Evolutionary conservation across 2,888 invertebrate genomes (phyloP), one percentile per base, ranked within the genome.

Genomic region (Tiliacea citrago): DNA sequence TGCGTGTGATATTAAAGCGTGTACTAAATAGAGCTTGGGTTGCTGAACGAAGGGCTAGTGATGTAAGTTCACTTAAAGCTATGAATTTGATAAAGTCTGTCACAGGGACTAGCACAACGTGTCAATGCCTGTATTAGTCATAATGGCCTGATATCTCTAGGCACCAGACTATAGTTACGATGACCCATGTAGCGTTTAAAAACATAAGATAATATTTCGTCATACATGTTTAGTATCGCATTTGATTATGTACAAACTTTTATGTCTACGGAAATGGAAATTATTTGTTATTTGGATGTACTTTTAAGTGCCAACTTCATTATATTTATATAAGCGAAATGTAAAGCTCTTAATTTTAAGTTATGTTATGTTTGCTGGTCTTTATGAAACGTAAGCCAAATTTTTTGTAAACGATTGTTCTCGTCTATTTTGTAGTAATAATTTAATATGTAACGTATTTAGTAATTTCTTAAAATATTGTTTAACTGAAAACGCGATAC

Each of bases 321-420:
- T 57, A 63, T 75, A 57, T 68, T 82, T 76, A 73, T 77, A 57
- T 73, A 77, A 83, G 77, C 57, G 35, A 65, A 67, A 58, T 79
- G 70, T 73, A 74, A 71, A 75, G 61, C 55, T 70, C 51, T 63
- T 73, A 76, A 72, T 76, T 70, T 79, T 76, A 79, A 79, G 84
- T 83, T 81, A 73, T 65, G 77, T 86, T 85, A 82, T 79, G 80
- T 77, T 85, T 83, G 77, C 83, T 86, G 86, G 79, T 79, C 69
- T 75, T 49, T 70, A 81, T 62, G 78, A 74, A 86, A 79, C 67
- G 67, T 76, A 77, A 87, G 76, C 86, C 84, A 79, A 81, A 83
- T 73, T 83, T 70, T 83, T 61, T 62, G 68, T 29, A 73, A 75
- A 76, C 61, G 39, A 82, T 61, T 83, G 77, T 73, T 69, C 73